Conservation (phyloP, 2,888 invertebrate genomes). For the Lottia scabra region DNA sequence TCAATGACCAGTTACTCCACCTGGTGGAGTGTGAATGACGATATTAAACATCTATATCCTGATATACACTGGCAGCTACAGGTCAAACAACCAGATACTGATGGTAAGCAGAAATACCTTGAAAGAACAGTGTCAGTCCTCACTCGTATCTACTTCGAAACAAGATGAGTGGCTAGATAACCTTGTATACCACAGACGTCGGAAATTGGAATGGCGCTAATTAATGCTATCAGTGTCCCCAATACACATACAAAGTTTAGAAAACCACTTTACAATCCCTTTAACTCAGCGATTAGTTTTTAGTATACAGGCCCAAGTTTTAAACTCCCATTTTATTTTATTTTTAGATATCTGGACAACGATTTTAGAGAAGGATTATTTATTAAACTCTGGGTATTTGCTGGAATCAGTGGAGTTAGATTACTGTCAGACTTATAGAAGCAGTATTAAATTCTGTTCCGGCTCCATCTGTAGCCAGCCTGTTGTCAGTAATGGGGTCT, state of each 20-base stretch:
- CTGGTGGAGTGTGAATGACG: conserved; percentile 30
- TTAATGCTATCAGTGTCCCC: too few species aligned
- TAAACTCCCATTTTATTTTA: too few species aligned
- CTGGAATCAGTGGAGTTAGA: conserved; percentile 13
- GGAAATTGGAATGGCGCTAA: too few species aligned
- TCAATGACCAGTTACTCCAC: conserved; percentile 28
- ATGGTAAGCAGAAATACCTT: too few species aligned
- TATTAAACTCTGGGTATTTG: background rate
- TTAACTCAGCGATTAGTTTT: too few species aligned
- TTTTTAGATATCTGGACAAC: background rate
- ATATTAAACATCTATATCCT: conserved; percentile 20
- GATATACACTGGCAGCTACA: conserved; percentile 36
- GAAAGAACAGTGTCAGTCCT: too few species aligned
- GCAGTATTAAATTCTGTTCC: conserved; percentile 34
- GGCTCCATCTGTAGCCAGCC: conserved; percentile 27
- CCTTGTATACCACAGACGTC: too few species aligned
- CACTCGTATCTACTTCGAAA: too few species aligned
- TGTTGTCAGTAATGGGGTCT: conserved; percentile 31
- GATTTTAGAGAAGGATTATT: background rate
- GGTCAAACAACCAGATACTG: conserved; percentile 23
- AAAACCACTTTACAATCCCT: too few species aligned
- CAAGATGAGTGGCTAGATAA: too few species aligned
- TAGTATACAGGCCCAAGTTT: too few species aligned
- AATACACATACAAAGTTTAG: too few species aligned
- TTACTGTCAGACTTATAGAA: conserved; percentile 31